Evolutionary conservation across 2,797 vertebrate genomes (phyloP).

Genomic region (Fringilla coelebs): DNA sequence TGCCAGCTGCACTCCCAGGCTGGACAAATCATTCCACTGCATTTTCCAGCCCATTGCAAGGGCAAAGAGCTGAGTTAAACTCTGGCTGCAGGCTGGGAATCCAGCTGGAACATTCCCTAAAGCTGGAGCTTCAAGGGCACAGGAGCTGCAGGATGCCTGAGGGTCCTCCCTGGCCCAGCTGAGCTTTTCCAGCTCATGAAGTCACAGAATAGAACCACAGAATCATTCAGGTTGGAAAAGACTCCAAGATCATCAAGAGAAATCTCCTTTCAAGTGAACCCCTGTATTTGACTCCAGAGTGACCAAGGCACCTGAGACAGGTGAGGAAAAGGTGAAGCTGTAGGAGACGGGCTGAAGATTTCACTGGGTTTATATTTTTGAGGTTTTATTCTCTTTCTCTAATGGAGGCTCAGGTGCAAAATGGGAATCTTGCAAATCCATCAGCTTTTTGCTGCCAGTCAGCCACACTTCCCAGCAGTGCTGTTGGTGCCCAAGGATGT

Average conservation of each 20-base stretch:
- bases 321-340: not conserved
- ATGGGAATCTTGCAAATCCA: not conserved
- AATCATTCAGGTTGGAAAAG: not conserved
- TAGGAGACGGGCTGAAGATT: not conserved
- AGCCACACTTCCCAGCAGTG: not conserved
- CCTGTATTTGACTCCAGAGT: not conserved
- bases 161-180: not conserved
- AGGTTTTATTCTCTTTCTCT: not conserved
- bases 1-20: not conserved
- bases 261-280: not conserved
- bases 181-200: not conserved
- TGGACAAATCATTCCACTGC: not conserved
- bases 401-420: not conserved
- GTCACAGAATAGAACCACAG: not conserved
- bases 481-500: not conserved
- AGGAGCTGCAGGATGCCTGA: not conserved
- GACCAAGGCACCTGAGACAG: not conserved
- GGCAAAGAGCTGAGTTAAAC: not conserved
- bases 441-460: not conserved
- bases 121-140: not conserved
- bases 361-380: not conserved
- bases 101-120: not conserved
- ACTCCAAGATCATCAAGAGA: not conserved
- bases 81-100: not conserved
- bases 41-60: not conserved